Conservation (phyloP, 2,797 vertebrate species). For the Platalea minor region DNA sequence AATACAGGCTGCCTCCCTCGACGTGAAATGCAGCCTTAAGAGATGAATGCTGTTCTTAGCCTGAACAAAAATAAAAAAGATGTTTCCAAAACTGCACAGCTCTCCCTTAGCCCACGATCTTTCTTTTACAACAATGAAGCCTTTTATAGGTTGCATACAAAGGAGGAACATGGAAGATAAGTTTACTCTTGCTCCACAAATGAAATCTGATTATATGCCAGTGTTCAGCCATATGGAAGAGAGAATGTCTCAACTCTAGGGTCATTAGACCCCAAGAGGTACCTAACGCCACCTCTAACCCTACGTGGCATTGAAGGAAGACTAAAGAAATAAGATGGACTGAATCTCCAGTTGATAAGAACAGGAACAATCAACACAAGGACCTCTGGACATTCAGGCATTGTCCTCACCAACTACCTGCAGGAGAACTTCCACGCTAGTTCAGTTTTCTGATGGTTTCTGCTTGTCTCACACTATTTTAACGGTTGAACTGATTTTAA, state of each 20-base stretch:
- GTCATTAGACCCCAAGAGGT: not conserved
- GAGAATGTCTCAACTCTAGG: not conserved
- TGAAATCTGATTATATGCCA: not conserved
- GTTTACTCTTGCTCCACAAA: not conserved
- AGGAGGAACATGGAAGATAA: not conserved
- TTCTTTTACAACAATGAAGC: not conserved
- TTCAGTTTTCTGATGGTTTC: not conserved
- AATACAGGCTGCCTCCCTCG: not conserved
- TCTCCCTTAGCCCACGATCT: not conserved
- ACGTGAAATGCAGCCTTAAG: not conserved
- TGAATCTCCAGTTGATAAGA: not conserved
- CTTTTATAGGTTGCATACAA: not conserved
- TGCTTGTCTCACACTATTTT: not conserved
- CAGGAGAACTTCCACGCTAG: rapidly evolving
- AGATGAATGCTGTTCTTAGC: not conserved
- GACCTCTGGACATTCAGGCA: not conserved
- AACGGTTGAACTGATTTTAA: not conserved
- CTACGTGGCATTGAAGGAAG: rapidly evolving
- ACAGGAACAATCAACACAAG: not conserved
- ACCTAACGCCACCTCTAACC: not conserved
- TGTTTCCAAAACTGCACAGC: conserved; percentile 1
- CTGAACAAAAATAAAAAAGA: not conserved
- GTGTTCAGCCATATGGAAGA: not conserved
- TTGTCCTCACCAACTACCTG: not conserved
- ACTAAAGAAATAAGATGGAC: not conserved